Evolutionary conservation across 1,140 invertebrate genomes (phyloP), one percentile per base, ranked within the genome.

Genomic region (Macrocentrus cingulum): DNA sequence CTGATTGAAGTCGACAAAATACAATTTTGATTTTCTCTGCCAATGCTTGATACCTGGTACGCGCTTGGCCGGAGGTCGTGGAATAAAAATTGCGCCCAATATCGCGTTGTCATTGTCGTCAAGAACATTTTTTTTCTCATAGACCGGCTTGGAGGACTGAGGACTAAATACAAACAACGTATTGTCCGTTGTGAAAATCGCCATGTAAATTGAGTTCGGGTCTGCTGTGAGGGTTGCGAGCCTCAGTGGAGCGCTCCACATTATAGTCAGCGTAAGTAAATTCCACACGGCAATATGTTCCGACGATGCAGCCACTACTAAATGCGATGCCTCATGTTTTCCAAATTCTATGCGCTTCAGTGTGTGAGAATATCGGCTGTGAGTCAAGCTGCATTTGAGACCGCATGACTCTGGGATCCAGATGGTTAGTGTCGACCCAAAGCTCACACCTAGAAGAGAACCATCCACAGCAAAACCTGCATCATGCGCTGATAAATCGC

Each of bases 381-480:
- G 67, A 8, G 70, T 71, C 41, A 79, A 66, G 22, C 67, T 72
- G 58, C 82, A 82, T 65, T 84, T 84, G 6, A 89, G 69, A 15
- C 81, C 74, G 60, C 79, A 76, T 5, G 75, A 75, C 51, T 84
- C 79, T 46, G 84, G 72, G 61, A 82, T 81, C 87, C 90, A 93
- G 18, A 91, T 69, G 3, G 90, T 92, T 19, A 92, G 66, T 39
- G 80, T 83, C n/a, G 82, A 80, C 19, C 79, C 84, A 80, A 90
- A 94, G 6, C 82, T 84, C 16, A 89, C 87, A 18, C 84, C 89
- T 15, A 94, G 65, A 13, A 92, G 66, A 1, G 91, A 92, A 22
- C 88, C 89, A 79, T 94, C 91, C 39, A 83, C 77, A 0, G 89
- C 88, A 70, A 92, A 92, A 41, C 79, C 81, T 1, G 86, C 78